Conservation (phyloP, 2,113 vertebrate species). For the Pardalotus punctatus region DNA sequence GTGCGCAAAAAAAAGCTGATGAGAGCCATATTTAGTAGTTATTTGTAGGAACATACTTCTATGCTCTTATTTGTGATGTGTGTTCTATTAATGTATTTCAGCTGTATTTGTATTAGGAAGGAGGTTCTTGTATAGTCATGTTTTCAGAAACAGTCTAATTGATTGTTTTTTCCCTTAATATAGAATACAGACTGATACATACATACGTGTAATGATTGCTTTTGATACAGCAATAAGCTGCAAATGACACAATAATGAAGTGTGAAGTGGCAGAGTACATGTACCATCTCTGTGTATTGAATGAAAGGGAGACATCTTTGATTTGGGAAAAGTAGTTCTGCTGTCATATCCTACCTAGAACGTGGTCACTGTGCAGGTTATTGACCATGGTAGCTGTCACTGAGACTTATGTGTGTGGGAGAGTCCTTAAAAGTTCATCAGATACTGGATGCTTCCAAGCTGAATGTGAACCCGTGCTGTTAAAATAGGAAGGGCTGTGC, state of each 20-base stretch:
- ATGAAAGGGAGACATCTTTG: background rate
- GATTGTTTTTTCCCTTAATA: background rate
- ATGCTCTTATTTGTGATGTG: background rate
- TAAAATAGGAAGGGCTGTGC: background rate
- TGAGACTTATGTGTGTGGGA: accelerated
- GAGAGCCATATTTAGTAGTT: background rate
- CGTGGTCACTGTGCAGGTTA: background rate
- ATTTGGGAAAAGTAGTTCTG: background rate
- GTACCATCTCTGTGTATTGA: background rate
- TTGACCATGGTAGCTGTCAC: background rate
- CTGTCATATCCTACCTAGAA: background rate
- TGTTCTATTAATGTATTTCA: background rate
- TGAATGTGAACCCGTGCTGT: background rate
- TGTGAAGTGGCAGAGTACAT: background rate
- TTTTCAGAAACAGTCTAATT: background rate
- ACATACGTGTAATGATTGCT: background rate
- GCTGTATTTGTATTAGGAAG: background rate
- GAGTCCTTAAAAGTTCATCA: background rate
- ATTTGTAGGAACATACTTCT: background rate
- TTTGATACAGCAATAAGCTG: background rate
- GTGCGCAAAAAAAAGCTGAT: background rate
- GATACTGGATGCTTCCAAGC: background rate
- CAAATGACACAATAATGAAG: background rate
- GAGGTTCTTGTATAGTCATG: background rate
- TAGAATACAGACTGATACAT: background rate